phyloP scores from a whole-genome alignment of 2,888 invertebrate genomes.

The Erebia epiphron region DNA sequence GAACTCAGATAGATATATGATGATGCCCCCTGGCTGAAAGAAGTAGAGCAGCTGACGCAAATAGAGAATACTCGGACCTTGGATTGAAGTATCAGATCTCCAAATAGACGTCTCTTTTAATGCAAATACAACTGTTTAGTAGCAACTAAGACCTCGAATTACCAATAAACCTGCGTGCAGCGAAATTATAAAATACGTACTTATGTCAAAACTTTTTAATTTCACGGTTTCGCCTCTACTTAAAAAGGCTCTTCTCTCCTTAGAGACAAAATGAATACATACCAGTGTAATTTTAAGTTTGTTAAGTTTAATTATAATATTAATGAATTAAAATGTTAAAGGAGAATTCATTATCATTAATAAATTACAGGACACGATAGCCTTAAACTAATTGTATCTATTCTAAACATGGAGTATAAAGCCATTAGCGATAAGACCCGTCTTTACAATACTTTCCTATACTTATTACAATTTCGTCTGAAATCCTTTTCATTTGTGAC shows the following conservation, averaged over 20 bases:
- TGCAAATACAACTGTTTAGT: not conserved
- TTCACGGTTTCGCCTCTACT: not conserved
- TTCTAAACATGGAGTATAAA: too few relatives aligned
- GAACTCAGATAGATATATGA: not conserved
- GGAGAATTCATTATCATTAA: not conserved
- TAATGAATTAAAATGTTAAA: slow-evolving; percentile 1
- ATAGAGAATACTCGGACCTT: too few relatives aligned
- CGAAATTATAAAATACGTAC: not conserved
- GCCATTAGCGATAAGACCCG: too few relatives aligned
- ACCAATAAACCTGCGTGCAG: not conserved
- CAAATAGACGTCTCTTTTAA: not conserved
- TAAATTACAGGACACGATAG: too few relatives aligned
- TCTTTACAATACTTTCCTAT: too few relatives aligned
- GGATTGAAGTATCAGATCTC: not conserved
- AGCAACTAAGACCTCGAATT: not conserved
- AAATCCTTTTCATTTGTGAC: too few relatives aligned
- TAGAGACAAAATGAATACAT: not conserved
- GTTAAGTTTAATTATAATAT: not conserved
- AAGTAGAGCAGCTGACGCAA: too few relatives aligned
- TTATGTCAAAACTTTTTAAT: not conserved
- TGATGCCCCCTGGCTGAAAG: not conserved
- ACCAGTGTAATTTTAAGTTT: not conserved
- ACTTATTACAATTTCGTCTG: too few relatives aligned
- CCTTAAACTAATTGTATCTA: not conserved
- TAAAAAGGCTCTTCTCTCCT: not conserved